Evolutionary conservation across 2,797 vertebrate genomes (phyloP).

Genomic region (Enteromius paludinosus): DNA sequence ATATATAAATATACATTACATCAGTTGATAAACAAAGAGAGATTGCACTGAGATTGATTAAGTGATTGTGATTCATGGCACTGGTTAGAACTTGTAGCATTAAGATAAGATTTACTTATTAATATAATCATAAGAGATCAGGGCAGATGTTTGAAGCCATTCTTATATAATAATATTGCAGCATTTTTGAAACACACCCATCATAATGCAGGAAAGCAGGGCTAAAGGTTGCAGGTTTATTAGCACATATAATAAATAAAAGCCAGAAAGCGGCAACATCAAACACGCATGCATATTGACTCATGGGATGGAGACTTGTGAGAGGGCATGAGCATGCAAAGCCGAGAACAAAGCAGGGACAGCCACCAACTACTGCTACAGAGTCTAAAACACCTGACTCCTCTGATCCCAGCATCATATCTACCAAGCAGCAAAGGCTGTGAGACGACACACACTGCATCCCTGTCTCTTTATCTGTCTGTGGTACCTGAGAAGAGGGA

Average conservation of each 20-base stretch:
- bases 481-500: constrained; percentile 93
- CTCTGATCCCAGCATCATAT: background rate
- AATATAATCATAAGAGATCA: background rate
- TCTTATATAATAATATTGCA: background rate
- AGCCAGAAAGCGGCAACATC: background rate
- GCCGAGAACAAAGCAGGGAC: constrained; percentile 18
- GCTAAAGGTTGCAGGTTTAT: constrained; percentile 13
- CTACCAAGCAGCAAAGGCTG: constrained; percentile 38
- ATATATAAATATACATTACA: background rate
- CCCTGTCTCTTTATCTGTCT: constrained; percentile 1
- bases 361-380: background rate
- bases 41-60: too few relatives aligned
- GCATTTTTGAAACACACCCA: background rate
- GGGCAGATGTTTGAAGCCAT: background rate
- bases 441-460: constrained; percentile 31
- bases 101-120: background rate
- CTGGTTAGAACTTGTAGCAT: background rate
- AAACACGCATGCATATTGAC: background rate
- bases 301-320: background rate
- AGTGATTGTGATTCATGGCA: background rate
- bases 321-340: background rate
- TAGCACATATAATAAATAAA: background rate
- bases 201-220: background rate
- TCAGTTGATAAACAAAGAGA: background rate
- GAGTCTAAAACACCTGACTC: constrained; percentile 31